Evolutionary conservation across 2,797 vertebrate species (phyloP).

Genomic region (Lycodopsis pacificus): DNA sequence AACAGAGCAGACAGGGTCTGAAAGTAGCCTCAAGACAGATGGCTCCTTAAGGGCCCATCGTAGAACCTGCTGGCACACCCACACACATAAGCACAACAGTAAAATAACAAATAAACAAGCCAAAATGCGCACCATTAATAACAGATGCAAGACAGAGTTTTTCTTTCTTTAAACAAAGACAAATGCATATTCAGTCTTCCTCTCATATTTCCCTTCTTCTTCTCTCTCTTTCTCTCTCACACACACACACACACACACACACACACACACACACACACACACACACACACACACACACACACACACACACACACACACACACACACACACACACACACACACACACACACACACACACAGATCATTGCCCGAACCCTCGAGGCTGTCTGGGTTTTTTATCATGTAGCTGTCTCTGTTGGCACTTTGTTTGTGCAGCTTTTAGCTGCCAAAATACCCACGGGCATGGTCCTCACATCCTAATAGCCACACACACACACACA

Average conservation of each 20-base stretch:
- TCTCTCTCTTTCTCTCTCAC: neutral
- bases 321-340: constrained; percentile 20
- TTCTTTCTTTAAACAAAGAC: neutral
- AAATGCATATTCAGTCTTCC: constrained; percentile 3
- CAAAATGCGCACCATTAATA: constrained; percentile 39
- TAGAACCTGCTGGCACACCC: constrained; percentile 51
- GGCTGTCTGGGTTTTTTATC: constrained; percentile 55
- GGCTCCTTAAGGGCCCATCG: constrained; percentile 64
- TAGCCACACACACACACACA: constrained; percentile 35
- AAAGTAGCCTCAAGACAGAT: constrained; percentile 68
- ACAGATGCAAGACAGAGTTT: constrained; percentile 22
- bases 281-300: neutral
- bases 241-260: too few relatives aligned
- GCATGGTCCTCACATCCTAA: constrained; percentile 43
- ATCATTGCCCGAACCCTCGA: constrained; percentile 53
- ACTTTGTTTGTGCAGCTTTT: constrained; percentile 59
- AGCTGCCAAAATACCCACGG: constrained; percentile 63
- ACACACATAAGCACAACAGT: constrained; percentile 10
- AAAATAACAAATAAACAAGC: constrained; percentile 29
- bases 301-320: constrained; percentile 7
- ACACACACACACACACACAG: constrained; percentile 34
- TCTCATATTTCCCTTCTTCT: neutral
- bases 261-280: too few relatives aligned
- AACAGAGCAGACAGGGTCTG: constrained; percentile 65
- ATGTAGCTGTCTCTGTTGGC: constrained; percentile 57